Evolutionary conservation across 2,888 invertebrate species (phyloP).

Genomic region (Euzophera pinguis): DNA sequence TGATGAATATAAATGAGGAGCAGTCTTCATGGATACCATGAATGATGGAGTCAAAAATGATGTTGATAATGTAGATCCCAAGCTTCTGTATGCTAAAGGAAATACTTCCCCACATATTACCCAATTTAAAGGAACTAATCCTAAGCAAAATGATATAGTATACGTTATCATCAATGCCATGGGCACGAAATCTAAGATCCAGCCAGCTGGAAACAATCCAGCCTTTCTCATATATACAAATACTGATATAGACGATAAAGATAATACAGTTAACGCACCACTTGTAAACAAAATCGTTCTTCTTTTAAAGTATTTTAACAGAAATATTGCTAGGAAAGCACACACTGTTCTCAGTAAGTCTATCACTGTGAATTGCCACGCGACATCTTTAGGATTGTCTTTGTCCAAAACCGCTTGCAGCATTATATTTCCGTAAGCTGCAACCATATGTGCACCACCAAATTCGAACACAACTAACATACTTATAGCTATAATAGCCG

Average conservation of each 20-base stretch:
- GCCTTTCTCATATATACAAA: conserved; percentile 64
- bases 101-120: conserved; percentile 74
- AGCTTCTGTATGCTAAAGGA: conserved; percentile 67
- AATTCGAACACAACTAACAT: conserved; percentile 73
- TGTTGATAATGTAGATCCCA: conserved; percentile 67
- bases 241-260: conserved; percentile 53
- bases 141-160: conserved; percentile 65
- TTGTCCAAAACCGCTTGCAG: conserved; percentile 62
- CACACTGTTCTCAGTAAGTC: conserved; percentile 82
- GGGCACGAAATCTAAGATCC: conserved; percentile 55
- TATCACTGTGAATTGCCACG: conserved; percentile 82
- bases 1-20: conserved; percentile 64
- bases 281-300: conserved; percentile 65
- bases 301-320: conserved; percentile 60
- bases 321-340: conserved; percentile 77
- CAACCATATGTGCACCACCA: conserved; percentile 70
- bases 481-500: conserved; percentile 66
- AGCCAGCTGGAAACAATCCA: conserved; percentile 44
- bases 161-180: conserved; percentile 65
- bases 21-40: conserved; percentile 72
- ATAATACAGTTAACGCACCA: conserved; percentile 60
- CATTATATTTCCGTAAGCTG: conserved; percentile 69
- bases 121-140: conserved; percentile 68
- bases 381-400: conserved; percentile 50
- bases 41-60: conserved; percentile 69